Conservation (phyloP, 2,888 invertebrate species). For the Parnassius smintheus region DNA sequence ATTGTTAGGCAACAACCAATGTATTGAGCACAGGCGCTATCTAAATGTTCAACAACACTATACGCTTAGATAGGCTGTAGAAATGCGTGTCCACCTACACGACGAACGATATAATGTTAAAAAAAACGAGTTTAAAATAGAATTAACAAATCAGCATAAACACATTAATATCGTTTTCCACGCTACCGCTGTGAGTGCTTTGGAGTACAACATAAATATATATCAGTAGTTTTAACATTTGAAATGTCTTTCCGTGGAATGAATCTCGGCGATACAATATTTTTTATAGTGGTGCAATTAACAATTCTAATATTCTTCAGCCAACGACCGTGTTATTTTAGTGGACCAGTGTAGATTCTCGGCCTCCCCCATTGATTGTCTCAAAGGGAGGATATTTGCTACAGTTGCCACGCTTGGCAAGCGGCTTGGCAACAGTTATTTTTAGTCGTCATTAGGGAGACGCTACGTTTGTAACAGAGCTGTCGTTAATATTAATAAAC, state of each 20-base stretch:
- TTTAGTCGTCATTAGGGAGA: no score
- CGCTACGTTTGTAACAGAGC: no score
- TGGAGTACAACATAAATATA: neutral
- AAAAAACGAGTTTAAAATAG: slow-evolving; percentile 6
- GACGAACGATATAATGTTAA: slow-evolving; percentile 14
- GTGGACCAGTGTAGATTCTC: no score
- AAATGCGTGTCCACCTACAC: slow-evolving; percentile 26
- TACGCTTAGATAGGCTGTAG: slow-evolving; percentile 29
- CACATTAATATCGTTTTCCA: slow-evolving; percentile 21
- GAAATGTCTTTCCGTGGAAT: neutral
- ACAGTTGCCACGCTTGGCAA: no score
- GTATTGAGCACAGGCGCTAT: slow-evolving; percentile 28
- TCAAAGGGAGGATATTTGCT: no score
- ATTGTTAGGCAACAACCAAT: slow-evolving; percentile 18
- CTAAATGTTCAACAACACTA: slow-evolving; percentile 30
- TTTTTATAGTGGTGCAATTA: no score
- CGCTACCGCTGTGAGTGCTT: slow-evolving; percentile 16
- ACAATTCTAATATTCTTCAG: no score
- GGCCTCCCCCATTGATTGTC: no score
- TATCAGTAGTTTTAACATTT: neutral
- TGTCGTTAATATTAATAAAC: no score
- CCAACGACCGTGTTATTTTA: no score
- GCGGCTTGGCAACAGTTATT: no score
- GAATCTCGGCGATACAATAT: no score
- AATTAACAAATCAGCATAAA: slow-evolving; percentile 25